A percentile compares a stretch with the other conserved stretches of the same genome.
Evolutionary conservation across 1,140 invertebrate genomes (phyloP).

Genomic region (Megalopta genalis): DNA sequence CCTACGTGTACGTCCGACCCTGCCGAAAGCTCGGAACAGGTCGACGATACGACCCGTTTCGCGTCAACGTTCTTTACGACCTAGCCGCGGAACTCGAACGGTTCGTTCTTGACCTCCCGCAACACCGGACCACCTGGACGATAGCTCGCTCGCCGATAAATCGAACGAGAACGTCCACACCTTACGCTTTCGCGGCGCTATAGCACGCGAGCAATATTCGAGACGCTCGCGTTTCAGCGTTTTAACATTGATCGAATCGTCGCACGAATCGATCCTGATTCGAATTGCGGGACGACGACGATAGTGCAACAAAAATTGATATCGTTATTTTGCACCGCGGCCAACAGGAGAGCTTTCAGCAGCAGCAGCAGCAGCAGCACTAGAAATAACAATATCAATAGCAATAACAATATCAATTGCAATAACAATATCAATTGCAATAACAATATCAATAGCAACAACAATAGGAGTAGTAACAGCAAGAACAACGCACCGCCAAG

Average conservation of each 20-base stretch:
- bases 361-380: constrained; percentile 47
- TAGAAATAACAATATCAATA: constrained; percentile 36
- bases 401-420: constrained; percentile 58
- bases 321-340: too few relatives aligned
- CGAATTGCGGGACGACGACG: constrained; percentile 1
- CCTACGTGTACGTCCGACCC: constrained; percentile 63
- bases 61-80: too few relatives aligned
- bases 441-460: constrained; percentile 52
- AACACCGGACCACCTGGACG: too few relatives aligned
- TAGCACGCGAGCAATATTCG: too few relatives aligned
- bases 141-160: neutral
- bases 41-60: too few relatives aligned
- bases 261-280: constrained; percentile 17
- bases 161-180: rapidly evolving
- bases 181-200: too few relatives aligned
- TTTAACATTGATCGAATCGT: neutral
- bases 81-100: neutral
- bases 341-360: too few relatives aligned
- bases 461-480: constrained; percentile 56
- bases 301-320: too few relatives aligned
- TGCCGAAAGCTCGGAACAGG: constrained; percentile 64
- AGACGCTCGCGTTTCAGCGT: too few relatives aligned
- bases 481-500: constrained; percentile 32
- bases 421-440: constrained; percentile 58
- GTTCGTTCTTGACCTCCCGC: neutral